Evolutionary conservation across 1,140 invertebrate genomes (phyloP).

Genomic region (Cepaea nemoralis): DNA sequence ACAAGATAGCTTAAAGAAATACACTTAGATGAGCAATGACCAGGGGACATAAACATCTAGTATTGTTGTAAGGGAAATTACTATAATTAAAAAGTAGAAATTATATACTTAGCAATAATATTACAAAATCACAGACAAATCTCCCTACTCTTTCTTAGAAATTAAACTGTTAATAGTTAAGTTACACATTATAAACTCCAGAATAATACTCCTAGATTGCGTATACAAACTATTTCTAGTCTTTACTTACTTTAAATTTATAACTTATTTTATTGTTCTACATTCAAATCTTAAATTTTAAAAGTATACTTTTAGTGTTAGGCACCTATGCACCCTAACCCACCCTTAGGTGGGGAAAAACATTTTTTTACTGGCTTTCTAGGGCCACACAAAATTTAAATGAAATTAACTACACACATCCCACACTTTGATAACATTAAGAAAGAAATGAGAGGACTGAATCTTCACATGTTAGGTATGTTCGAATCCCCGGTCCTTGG

Average conservation of each 20-base stretch:
- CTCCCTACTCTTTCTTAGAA: background rate
- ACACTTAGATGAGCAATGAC: too few relatives aligned
- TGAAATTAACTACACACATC: too few relatives aligned
- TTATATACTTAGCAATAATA: too few relatives aligned
- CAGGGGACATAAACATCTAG: background rate
- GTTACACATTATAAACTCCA: background rate
- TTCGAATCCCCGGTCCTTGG: too few relatives aligned
- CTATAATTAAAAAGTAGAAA: background rate
- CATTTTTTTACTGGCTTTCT: too few relatives aligned
- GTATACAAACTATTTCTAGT: too few relatives aligned
- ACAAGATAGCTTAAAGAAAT: too few relatives aligned
- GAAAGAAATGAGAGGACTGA: too few relatives aligned
- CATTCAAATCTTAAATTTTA: background rate
- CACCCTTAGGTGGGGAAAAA: background rate
- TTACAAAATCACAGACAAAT: background rate
- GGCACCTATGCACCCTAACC: background rate
- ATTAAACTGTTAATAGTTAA: background rate
- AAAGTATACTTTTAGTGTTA: background rate
- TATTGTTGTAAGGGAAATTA: background rate
- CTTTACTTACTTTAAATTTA: too few relatives aligned
- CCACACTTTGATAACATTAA: too few relatives aligned
- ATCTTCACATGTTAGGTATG: background rate
- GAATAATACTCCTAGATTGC: too few relatives aligned
- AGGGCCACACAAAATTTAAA: too few relatives aligned
- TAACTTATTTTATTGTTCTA: background rate